These are phyloP conservation scores for Grapholita molesta DNA, from an alignment of 1,140 invertebrate genomes.

Conservation along the genomic window DNA sequence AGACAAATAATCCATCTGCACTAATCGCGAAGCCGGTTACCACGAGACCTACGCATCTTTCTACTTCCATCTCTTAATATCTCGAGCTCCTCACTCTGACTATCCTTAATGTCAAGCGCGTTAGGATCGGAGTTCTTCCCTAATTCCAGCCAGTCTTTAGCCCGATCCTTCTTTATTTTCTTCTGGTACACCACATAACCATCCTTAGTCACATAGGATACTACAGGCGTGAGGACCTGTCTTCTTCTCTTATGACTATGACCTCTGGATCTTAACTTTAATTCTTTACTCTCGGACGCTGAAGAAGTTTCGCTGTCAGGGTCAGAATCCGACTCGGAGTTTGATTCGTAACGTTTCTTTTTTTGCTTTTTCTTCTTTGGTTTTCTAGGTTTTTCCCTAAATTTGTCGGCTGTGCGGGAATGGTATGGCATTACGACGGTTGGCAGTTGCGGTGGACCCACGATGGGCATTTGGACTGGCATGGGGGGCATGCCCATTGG, in stretches of 20 bases:
- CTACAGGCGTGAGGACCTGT: constrained; percentile 39
- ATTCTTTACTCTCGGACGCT: constrained; percentile 19
- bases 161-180: constrained; percentile 54
- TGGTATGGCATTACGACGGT: constrained; percentile 52
- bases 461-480: constrained; percentile 20
- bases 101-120: constrained; percentile 20
- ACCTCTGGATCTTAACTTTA: constrained; percentile 18
- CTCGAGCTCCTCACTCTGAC: constrained; percentile 4
- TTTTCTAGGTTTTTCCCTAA: constrained; percentile 7
- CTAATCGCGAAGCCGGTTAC: not conserved
- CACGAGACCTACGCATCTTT: not conserved
- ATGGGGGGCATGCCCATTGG: constrained; percentile 21
- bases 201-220: constrained; percentile 51
- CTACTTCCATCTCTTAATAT: not conserved
- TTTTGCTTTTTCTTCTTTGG: constrained; percentile 27
- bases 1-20: too few relatives aligned
- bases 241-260: constrained; percentile 20
- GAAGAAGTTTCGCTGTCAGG: constrained; percentile 29
- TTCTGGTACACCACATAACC: constrained; percentile 62
- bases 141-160: constrained; percentile 53
- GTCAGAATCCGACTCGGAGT: not conserved
- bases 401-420: constrained; percentile 30
- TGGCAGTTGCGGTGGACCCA: constrained; percentile 39
- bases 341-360: not conserved
- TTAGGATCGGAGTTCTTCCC: constrained; percentile 23